phyloP scores from a whole-genome alignment of 1,140 invertebrate species.

The Campoletis sonorensis region DNA sequence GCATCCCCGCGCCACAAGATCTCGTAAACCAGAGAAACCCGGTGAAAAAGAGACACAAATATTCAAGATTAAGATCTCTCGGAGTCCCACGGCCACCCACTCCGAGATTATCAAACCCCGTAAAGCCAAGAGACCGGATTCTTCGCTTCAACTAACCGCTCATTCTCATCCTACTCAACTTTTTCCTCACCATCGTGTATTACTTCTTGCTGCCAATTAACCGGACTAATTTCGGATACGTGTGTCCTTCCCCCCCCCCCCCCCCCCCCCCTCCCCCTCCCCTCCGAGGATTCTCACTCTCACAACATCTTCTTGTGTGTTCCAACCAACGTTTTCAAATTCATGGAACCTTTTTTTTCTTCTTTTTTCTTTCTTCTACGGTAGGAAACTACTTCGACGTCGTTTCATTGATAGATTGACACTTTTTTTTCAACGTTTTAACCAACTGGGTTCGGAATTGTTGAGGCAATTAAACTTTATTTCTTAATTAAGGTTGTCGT shows the following conservation, averaged over 20 bases:
- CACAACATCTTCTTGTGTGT: background rate
- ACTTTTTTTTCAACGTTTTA: no score
- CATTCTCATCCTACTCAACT: slow-evolving; percentile 30
- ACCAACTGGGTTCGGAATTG: no score
- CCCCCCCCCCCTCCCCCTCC: no score
- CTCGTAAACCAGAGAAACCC: slow-evolving; percentile 64
- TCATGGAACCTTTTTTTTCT: background rate
- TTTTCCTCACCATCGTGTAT: slow-evolving; percentile 6
- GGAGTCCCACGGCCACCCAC: slow-evolving; percentile 69
- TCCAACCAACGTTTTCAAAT: background rate
- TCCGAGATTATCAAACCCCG: slow-evolving; percentile 55
- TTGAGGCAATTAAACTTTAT: no score
- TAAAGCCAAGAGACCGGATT: slow-evolving; percentile 23
- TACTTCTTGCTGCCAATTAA: slow-evolving; percentile 27
- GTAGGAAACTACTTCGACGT: no score
- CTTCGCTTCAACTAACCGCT: slow-evolving; percentile 31
- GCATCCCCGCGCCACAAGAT: slow-evolving; percentile 56
- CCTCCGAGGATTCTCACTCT: background rate
- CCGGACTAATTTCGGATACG: slow-evolving; percentile 26
- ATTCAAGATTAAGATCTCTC: slow-evolving; percentile 70
- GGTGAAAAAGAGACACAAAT: background rate
- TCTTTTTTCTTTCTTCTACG: no score
- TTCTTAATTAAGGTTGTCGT: no score
- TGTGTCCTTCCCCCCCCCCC: no score
- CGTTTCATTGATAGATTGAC: no score